Conservation (phyloP, 2,888 invertebrate species). For the Phalangium opilio region DNA sequence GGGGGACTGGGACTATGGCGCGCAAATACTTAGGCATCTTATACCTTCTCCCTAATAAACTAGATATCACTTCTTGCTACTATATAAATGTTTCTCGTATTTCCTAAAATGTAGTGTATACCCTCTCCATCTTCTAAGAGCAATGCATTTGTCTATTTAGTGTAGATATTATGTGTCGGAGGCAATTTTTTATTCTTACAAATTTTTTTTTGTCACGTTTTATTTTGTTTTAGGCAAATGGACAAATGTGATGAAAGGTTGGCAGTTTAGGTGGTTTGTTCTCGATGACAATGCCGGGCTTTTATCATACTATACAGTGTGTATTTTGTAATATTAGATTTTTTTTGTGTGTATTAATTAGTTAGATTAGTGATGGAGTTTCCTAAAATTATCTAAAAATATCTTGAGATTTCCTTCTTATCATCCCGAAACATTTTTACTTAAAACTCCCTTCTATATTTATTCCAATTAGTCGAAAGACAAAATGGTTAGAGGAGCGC, state of each 20-base stretch:
- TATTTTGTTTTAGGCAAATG: conserved; percentile 48
- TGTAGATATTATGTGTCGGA: too few species aligned
- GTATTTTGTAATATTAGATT: conserved; percentile 30
- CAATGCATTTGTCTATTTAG: too few species aligned
- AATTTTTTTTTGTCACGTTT: too few species aligned
- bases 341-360: conserved; percentile 1
- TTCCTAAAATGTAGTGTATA: too few species aligned
- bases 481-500: conserved; percentile 93
- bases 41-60: too few species aligned
- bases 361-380: background rate
- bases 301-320: conserved; percentile 92
- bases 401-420: background rate
- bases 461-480: conserved; percentile 70
- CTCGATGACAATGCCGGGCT: conserved; percentile 91
- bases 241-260: conserved; percentile 96
- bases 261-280: conserved; percentile 99
- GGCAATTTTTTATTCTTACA: too few species aligned
- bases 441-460: background rate
- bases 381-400: conserved; percentile 1
- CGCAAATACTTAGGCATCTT: too few species aligned
- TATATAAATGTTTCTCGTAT: too few species aligned
- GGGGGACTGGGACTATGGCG: too few species aligned
- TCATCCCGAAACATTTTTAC: background rate
- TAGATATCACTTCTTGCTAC: too few species aligned
- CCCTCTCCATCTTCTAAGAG: too few species aligned